Percentiles rank a stretch among this genome's conserved stretches.
phyloP scores from a whole-genome alignment of 2,888 invertebrate genomes.

The Ornithoptera alexandrae region DNA sequence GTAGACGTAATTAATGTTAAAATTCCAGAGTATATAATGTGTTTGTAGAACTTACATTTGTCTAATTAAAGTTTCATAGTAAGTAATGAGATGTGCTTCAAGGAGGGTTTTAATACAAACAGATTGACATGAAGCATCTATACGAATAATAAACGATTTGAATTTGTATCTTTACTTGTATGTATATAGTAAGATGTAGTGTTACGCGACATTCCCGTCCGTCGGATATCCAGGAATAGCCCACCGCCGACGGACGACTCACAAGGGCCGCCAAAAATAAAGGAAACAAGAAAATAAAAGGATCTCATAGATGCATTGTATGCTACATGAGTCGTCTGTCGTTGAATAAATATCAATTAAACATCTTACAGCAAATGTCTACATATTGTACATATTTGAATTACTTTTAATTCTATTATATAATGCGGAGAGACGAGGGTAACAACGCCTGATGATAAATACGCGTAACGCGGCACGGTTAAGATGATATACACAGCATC shows the following conservation, averaged over 20 bases:
- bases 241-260: constrained; percentile 38
- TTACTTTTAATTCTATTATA: too few relatives aligned
- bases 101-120: not conserved
- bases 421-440: too few relatives aligned
- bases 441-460: too few relatives aligned
- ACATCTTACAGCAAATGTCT: constrained; percentile 3
- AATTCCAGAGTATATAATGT: too few relatives aligned
- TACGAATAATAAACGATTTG: not conserved
- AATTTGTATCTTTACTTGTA: not conserved
- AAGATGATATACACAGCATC: too few relatives aligned
- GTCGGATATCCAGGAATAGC: constrained; percentile 42
- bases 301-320: constrained; percentile 34
- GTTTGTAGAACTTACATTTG: too few relatives aligned
- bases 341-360: constrained; percentile 25
- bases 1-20: too few relatives aligned
- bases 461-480: too few relatives aligned
- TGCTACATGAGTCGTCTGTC: constrained; percentile 21
- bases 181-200: constrained; percentile 3
- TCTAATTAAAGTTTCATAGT: not conserved
- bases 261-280: constrained; percentile 34
- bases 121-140: not conserved
- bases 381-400: not conserved
- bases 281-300: constrained; percentile 26
- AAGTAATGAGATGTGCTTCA: not conserved
- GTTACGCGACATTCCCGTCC: constrained; percentile 33